These are phyloP conservation scores for Lobophora halterata DNA, from an alignment of 2,888 invertebrate species.

Conservation along the genomic window DNA sequence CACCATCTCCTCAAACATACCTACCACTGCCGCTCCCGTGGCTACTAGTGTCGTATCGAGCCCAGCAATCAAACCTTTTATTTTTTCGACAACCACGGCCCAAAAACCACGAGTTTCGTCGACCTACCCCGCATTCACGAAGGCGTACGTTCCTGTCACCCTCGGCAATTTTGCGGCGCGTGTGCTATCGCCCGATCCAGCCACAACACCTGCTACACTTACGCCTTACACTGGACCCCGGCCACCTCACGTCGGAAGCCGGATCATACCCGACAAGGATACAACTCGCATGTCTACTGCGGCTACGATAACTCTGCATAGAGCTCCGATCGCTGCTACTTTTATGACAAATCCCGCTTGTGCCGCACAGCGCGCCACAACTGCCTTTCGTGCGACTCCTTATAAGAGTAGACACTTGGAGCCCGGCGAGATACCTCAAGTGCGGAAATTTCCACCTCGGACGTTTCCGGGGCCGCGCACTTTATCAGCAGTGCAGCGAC, in stretches of 20 bases:
- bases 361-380: too few relatives aligned
- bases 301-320: constrained; percentile 6
- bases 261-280: not conserved
- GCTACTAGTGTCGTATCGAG: constrained; percentile 4
- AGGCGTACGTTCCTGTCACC: constrained; percentile 11
- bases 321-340: not conserved
- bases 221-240: too few relatives aligned
- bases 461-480: constrained; percentile 25
- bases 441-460: constrained; percentile 8
- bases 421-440: constrained; percentile 14
- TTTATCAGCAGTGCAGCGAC: constrained; percentile 12
- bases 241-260: constrained; percentile 5
- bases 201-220: too few relatives aligned
- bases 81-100: constrained; percentile 1
- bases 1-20: constrained; percentile 8
- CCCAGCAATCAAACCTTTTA: not conserved
- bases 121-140: constrained; percentile 1
- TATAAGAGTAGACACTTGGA: constrained; percentile 7
- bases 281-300: not conserved
- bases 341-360: constrained; percentile 1
- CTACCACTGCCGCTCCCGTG: not conserved
- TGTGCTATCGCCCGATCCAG: too few relatives aligned
- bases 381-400: too few relatives aligned
- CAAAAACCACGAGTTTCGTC: not conserved
- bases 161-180: too few relatives aligned